Percentiles rank a stretch among this genome's conserved stretches.
Evolutionary conservation across 2,113 vertebrate species (phyloP).

Genomic region (Girardinichthys multiradiatus): DNA sequence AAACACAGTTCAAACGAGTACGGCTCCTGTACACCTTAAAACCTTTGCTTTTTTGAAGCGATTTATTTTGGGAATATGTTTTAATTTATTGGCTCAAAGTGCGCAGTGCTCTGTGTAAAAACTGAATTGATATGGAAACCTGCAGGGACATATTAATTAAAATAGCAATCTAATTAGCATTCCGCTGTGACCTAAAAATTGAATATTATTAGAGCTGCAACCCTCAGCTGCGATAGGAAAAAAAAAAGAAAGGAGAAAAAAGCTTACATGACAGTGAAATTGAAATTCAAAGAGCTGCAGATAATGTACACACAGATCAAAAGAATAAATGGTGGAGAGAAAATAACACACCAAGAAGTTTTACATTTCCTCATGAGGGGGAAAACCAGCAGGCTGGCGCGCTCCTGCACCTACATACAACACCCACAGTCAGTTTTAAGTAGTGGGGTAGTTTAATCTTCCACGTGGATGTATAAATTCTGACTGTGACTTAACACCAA

Average conservation of each 20-base stretch:
- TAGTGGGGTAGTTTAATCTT: slow-evolving; percentile 36
- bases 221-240: slow-evolving; percentile 77
- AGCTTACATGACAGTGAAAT: slow-evolving; percentile 84
- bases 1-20: slow-evolving; percentile 74
- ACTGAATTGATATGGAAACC: slow-evolving; percentile 82
- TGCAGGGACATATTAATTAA: slow-evolving; percentile 85
- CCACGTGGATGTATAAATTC: slow-evolving; percentile 1
- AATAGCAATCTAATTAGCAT: slow-evolving; percentile 86
- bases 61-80: slow-evolving; percentile 73
- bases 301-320: slow-evolving; percentile 87
- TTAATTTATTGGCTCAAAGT: slow-evolving; percentile 81
- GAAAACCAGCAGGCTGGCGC: slow-evolving; percentile 29
- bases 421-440: slow-evolving; percentile 23
- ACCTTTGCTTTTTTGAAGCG: slow-evolving; percentile 59
- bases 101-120: slow-evolving; percentile 73
- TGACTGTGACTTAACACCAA: slow-evolving; percentile 15
- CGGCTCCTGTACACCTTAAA: slow-evolving; percentile 68
- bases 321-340: slow-evolving; percentile 83
- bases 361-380: slow-evolving; percentile 77
- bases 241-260: slow-evolving; percentile 58
- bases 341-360: slow-evolving; percentile 81
- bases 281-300: slow-evolving; percentile 84
- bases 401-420: slow-evolving; percentile 19
- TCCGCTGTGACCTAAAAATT: slow-evolving; percentile 84
- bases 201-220: slow-evolving; percentile 85